Evolutionary conservation across 2,113 vertebrate genomes (phyloP), one percentile per base, ranked within the genome.

Genomic region (Phoenicopterus ruber): DNA sequence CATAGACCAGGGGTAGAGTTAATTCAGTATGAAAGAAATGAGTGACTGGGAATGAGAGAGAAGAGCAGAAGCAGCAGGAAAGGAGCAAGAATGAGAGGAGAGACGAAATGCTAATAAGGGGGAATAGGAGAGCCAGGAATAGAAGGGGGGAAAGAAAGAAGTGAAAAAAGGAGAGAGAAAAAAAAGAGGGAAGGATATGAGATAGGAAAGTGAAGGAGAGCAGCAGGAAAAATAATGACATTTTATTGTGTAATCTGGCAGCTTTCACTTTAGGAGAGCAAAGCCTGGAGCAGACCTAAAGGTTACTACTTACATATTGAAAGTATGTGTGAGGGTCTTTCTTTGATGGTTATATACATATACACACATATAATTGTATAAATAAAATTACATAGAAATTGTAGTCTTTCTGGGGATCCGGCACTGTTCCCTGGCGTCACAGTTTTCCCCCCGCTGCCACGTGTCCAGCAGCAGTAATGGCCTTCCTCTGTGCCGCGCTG

Each of bases 1-100:
- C 74, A 88, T 96, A 88, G 89, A 93, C 24, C 21, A 38, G 61
- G 24, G 40, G n/a, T 62, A 81, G 86, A 92, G 62, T 83, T 97
- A 94, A 97, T 94, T 91, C 82, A 36, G 8, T 55, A 58, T 94
- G 97, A 97, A 97, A 70, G 88, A 96, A 95, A 62, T 73, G 81
- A 95, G 61, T 85, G 88, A 95, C 77, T 94, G 74, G 67, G 40
- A 86, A 79, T 12, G 66, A 81, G 70, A 46, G 32, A 92, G 89
- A 90, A 93, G 76, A 92, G 86, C 77, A 93, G 40, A 62, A 91
- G 72, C 52, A 67, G 59, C 67, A 84, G 79, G 76, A 78, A 91
- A 87, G 76, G 71, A 95, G 54, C 29, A 79, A 76, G 63, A 78
- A 72, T 18, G 40, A 84, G 49, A 31, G 55, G 49, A 87, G 62